Base-by-base conservation (phyloP, 1,140 invertebrate genomes). In the Euura lappo region DNA sequence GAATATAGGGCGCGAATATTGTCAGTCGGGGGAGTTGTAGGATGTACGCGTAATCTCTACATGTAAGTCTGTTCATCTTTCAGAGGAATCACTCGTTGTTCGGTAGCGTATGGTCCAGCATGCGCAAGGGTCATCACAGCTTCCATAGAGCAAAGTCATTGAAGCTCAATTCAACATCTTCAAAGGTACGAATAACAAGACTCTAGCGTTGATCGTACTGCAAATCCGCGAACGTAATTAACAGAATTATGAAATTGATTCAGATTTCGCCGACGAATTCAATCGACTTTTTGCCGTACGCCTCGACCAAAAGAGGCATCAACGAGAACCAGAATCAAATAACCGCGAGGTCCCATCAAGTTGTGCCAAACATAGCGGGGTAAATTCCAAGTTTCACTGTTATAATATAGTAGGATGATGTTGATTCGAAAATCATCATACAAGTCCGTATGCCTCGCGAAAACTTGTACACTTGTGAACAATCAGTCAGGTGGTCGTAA, bases 61-160 rank as follows among this genome's bases (percentile, higher is more conserved):
- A 51, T 51, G n/a, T 51, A 60, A 11, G 5, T 60, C 72, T 69
- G 72, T 77, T 77, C 78, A 74, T 79, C 76, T 89, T 89, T 64
- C 90, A 99, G 96, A 93, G 98, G 84, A 98, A 99, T 86, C 98
- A 99, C 88, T 97, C 96, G 47, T 88, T 99, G 64, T 99, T 99
- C 86, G 98, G 98, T 70, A 96, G 94, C 82, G 95, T 97, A 28
- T 97, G 96, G 96, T 96, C 95, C 4, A 96, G 95, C 74, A 95
- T 96, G 90, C 89, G 94, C 80, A 90, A 93, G 76, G 89, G 91
- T 74, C 90, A 91, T 78, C 90, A 90, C 74, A 83, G 84, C 76
- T 91, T 92, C 75, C 89, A 90, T 74, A 86, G 91, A 64, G 88
- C 90, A 6, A 89, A 89, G 77, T 91, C 91, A 71, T 76, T 91